Evolutionary conservation across 2,113 vertebrate genomes (phyloP).

Genomic region (Gracilinanus agilis): DNA sequence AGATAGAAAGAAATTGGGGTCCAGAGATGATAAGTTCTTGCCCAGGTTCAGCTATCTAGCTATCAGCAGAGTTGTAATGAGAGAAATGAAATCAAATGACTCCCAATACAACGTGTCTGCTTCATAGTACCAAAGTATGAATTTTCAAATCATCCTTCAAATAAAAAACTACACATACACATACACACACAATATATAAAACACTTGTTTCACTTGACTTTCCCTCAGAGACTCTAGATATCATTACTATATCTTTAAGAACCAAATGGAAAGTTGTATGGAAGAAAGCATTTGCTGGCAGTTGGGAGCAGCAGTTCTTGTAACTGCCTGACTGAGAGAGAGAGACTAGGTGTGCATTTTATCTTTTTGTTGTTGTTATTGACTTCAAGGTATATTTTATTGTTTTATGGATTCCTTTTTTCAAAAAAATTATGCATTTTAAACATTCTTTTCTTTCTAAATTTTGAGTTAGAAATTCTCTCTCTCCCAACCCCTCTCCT

Average conservation of each 20-base stretch:
- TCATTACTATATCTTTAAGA: background rate
- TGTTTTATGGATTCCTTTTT: background rate
- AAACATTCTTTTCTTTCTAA: too few relatives aligned
- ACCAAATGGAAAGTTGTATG: background rate
- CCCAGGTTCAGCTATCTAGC: background rate
- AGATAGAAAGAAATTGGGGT: background rate
- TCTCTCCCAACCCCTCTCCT: background rate
- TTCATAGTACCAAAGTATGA: constrained; percentile 46
- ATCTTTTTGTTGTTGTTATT: too few relatives aligned
- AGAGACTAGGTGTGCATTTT: background rate
- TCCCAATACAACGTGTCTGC: background rate
- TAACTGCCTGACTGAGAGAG: background rate
- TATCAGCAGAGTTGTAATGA: background rate
- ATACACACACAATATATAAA: too few relatives aligned
- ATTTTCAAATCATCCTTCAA: constrained; percentile 66
- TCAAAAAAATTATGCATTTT: background rate
- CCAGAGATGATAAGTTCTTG: background rate
- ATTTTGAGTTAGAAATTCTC: background rate
- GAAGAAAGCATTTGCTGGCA: background rate
- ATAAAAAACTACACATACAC: too few relatives aligned
- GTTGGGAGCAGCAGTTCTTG: background rate
- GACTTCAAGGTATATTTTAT: background rate
- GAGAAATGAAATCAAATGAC: background rate
- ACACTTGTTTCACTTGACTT: background rate
- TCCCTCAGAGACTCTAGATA: background rate